Evolutionary conservation across 2,797 vertebrate genomes (phyloP).

Genomic region (Zalophus californianus): DNA sequence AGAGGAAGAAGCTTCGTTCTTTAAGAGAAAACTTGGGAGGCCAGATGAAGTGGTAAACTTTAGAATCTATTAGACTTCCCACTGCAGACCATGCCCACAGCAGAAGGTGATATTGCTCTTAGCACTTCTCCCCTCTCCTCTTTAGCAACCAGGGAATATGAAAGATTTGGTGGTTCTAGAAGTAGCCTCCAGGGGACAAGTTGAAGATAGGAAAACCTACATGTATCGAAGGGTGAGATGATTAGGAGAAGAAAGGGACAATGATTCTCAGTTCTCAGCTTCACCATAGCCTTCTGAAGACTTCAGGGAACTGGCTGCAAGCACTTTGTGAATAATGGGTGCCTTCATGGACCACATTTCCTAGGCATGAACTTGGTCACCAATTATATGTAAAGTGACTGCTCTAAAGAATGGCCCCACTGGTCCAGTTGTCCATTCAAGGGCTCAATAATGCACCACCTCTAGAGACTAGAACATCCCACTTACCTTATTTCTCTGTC

Average conservation of each 20-base stretch:
- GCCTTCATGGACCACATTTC: background rate
- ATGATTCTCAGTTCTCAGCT: background rate
- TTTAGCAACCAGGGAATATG: background rate
- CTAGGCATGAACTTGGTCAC: constrained; percentile 8
- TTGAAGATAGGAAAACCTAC: background rate
- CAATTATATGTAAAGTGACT: background rate
- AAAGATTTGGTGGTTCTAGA: background rate
- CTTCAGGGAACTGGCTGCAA: constrained; percentile 8
- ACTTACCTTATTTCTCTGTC: background rate
- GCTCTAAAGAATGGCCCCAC: background rate
- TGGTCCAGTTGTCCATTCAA: background rate
- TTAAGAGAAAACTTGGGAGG: constrained; percentile 27
- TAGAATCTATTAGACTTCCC: constrained; percentile 13
- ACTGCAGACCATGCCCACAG: background rate
- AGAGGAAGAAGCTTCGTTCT: background rate
- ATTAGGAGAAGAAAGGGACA: constrained; percentile 18
- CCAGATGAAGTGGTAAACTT: constrained; percentile 25
- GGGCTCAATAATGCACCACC: background rate
- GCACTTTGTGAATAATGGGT: background rate
- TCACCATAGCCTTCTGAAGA: background rate
- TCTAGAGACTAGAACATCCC: background rate
- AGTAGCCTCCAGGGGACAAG: background rate
- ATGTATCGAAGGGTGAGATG: background rate
- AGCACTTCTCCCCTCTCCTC: background rate
- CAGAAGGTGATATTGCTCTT: background rate